Percentiles rank a stretch among this genome's conserved stretches.
phyloP scores from a whole-genome alignment of 2,797 vertebrate genomes.

The Cyprinella venusta region DNA sequence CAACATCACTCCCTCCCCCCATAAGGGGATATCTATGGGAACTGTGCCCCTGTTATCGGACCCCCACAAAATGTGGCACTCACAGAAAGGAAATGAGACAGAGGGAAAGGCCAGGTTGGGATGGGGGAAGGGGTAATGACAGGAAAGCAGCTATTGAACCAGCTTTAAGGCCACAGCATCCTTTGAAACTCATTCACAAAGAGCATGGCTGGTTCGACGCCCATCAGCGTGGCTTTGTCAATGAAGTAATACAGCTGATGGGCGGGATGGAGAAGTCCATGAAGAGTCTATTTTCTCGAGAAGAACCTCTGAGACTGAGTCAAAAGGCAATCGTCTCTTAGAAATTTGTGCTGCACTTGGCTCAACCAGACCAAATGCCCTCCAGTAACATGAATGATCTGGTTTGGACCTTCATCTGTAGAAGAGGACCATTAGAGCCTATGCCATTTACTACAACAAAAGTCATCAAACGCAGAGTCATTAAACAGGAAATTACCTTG shows the following conservation, averaged over 20 bases:
- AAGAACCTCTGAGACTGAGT: slow-evolving; percentile 51
- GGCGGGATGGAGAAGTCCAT: slow-evolving; percentile 18
- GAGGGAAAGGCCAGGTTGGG: slow-evolving; percentile 53
- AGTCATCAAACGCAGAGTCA: slow-evolving; percentile 70
- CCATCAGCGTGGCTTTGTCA: slow-evolving; percentile 49
- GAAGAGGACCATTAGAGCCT: slow-evolving; percentile 64
- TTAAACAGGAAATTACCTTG: slow-evolving; percentile 73
- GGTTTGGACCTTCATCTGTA: slow-evolving; percentile 56
- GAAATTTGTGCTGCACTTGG: slow-evolving; percentile 63
- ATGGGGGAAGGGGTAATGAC: slow-evolving; percentile 57
- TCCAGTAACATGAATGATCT: slow-evolving; percentile 51
- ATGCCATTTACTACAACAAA: slow-evolving; percentile 74
- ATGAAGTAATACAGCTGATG: slow-evolving; percentile 51
- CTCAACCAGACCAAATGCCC: slow-evolving; percentile 53
- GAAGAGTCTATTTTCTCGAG: slow-evolving; percentile 33
- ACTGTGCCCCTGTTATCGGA: slow-evolving; percentile 66
- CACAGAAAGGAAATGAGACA: slow-evolving; percentile 58
- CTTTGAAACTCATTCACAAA: slow-evolving; percentile 54
- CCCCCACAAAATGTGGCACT: slow-evolving; percentile 55
- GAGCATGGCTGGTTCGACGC: slow-evolving; percentile 20
- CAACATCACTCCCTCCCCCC: slow-evolving; percentile 73
- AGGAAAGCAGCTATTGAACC: slow-evolving; percentile 60
- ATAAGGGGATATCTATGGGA: slow-evolving; percentile 75
- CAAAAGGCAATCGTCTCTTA: slow-evolving; percentile 21
- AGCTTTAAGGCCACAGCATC: slow-evolving; percentile 50